Evolutionary conservation across 2,888 invertebrate species (phyloP), one percentile per base, ranked within the genome.

Genomic region (Eupithecia subfuscata): DNA sequence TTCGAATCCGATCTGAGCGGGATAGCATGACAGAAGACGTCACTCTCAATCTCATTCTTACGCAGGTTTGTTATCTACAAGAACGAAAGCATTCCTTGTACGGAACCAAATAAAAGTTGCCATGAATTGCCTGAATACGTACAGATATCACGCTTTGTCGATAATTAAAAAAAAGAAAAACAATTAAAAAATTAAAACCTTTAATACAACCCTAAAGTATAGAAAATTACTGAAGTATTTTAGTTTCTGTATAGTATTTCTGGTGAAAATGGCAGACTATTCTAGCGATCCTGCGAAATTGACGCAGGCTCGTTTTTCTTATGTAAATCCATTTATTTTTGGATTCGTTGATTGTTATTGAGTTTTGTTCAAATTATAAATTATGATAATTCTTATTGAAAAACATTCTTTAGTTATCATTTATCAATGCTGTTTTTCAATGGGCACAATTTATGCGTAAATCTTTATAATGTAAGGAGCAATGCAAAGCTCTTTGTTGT

Each of bases 401-500:
- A 69, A 69, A 72, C n/a, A 48, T 63, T 69, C 60, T 64, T 16
- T 22, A 22, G 34, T 69, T 65, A 48, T 45, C 60, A 22, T 67
- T 22, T 70, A 63, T 45, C 48, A 64, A 64, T 77, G 79, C 75
- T 81, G 76, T 79, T 79, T 78, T 76, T 71, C 76, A 74, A 79
- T 78, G 79, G 78, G 79, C 79, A 81, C 79, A 80, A 80, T 78
- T 75, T 74, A 78, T 37, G 37, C 37, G 22, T 67, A 64, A 18
- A 67, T 40, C 70, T 78, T 69, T 43, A 68, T 68, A n/a, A 71
- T 60, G 74, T 79, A 80, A 77, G 76, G 78, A 75, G 69, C 81
- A 84, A 85, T 86, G 86, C 86, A 85, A 84, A 14, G 77, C 80
- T 74, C 73, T 81, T 80, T 82, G 78, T 80, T 80, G 75, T 80